Evolutionary conservation across 2,888 invertebrate species (phyloP), one percentile per base, ranked within the genome.

Genomic region (Parnassius mnemosyne): DNA sequence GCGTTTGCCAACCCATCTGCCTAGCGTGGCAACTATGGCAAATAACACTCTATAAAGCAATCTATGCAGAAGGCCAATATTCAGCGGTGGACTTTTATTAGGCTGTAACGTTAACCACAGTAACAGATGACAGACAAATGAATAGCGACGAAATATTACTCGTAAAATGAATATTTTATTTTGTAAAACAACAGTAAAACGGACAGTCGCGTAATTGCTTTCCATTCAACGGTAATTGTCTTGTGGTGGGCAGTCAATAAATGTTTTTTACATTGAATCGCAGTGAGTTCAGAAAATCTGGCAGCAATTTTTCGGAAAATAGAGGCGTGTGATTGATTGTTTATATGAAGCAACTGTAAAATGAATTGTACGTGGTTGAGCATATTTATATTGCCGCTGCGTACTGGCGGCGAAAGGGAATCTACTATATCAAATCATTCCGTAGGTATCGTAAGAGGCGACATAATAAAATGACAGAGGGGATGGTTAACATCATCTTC

Each of bases 211-310:
- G 79, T 86, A 85, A 88, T 89, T 89, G 87, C 88, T 88, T 87
- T 84, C 79, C 84, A 82, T 85, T 84, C 79, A 74, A 64, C 71
- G 71, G 77, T 87, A 88, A 89, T 89, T 87, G 86, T 88, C 85
- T 86, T 85, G 89, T 77, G 88, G 88, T 73, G 76, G 65, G 68
- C 70, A 74, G 41, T 61, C 78, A 77, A 81, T 83, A 82, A 85
- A 85, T 78, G 81, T 79, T 83, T 85, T 85, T 61, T n/a, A 53
- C 57, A 42, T 66, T 65, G 65, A 63, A 63, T 61, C 34, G 62
- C 54, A 51, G 44, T 56, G 58, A 13, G 12, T 46, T 34, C 59
- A 34, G 5, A 13, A 59, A 59, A 49, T 49, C 16, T 7, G 49
- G 49, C 9, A 13, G 9, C 2, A 9, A 13, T n/a, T 12, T 49